Conservation (phyloP, 2,113 vertebrate genomes). For the Triplophysa tibetana region DNA sequence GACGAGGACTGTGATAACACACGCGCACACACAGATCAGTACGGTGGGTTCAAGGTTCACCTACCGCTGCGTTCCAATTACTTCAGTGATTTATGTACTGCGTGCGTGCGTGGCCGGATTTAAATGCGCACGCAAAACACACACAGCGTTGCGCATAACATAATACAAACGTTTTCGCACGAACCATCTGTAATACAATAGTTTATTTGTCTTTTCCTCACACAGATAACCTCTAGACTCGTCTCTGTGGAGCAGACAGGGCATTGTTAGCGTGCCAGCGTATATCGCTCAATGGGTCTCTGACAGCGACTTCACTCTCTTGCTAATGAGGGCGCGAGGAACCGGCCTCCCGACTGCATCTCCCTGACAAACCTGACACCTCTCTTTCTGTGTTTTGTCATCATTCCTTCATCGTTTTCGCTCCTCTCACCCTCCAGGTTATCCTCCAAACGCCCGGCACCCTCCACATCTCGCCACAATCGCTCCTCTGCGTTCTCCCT, state of each 20-base stretch:
- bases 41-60: not conserved
- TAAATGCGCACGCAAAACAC: not conserved
- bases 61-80: constrained; percentile 5
- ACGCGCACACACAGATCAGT: constrained; percentile 7
- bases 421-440: constrained; percentile 6
- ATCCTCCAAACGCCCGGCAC: not conserved
- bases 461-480: not conserved
- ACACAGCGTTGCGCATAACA: too few relatives aligned
- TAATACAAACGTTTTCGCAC: too few relatives aligned
- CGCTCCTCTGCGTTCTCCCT: constrained; percentile 22
- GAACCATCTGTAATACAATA: too few relatives aligned
- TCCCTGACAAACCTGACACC: constrained; percentile 57
- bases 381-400: constrained; percentile 4
- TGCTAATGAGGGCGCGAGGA: constrained; percentile 68
- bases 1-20: not conserved
- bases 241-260: not conserved
- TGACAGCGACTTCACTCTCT: constrained; percentile 71
- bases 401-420: constrained; percentile 53
- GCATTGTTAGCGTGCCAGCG: constrained; percentile 57
- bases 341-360: constrained; percentile 54
- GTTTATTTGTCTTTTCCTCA: too few relatives aligned
- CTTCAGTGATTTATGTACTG: constrained; percentile 31
- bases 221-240: too few relatives aligned
- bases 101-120: constrained; percentile 4
- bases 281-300: constrained; percentile 67